Base-by-base conservation (phyloP, 2,797 vertebrate genomes). In the Tamandua tetradactyla region DNA sequence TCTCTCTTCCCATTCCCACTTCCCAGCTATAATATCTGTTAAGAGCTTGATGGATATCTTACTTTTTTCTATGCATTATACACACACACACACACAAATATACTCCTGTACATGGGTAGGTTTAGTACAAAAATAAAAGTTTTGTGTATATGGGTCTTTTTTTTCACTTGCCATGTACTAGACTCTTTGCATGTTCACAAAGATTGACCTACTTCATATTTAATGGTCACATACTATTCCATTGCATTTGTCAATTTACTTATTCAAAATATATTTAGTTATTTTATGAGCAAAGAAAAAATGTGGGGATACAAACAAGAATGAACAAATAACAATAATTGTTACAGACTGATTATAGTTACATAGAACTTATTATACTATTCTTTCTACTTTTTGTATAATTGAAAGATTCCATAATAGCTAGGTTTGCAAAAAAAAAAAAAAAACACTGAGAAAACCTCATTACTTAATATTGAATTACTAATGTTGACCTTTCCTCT, bases 211-310 rank as follows among this genome's bases (percentile, higher is more conserved):
- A 68, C 20, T n/a, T 94, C 35, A 66, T 52, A 59, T 84, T 35
- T n/a, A 93, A 76, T 32, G n/a, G 30, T 13, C 30, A 64, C 17
- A 37, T 32, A 84, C 55, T 92, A 84, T 59, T 87, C 8, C 40
- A 76, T 32, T 52, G 64, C 30, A 83, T 90, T 87, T 14, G 42
- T 84, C 72, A 42, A 80, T 83, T 87, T 52, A 68, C 47, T 49
- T 44, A 84, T 47, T 68, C 3, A 85, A 85, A 82, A 62, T 55
- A n/a, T 44, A 47, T 25, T 92, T 68, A 55, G 40, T 57, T 71
- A 55, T 86, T 80, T 93, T 81, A 68, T 83, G 32, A 86, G 8
- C 42, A 74, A 66, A 94, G 37, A 87, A 49, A 18, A 69, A 93
- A 75, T 81, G 17, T 47, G 64, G 23, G 30, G 35, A 68, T 8